Conservation (phyloP, 2,113 vertebrate species). For the Odocoileus hemionus region DNA sequence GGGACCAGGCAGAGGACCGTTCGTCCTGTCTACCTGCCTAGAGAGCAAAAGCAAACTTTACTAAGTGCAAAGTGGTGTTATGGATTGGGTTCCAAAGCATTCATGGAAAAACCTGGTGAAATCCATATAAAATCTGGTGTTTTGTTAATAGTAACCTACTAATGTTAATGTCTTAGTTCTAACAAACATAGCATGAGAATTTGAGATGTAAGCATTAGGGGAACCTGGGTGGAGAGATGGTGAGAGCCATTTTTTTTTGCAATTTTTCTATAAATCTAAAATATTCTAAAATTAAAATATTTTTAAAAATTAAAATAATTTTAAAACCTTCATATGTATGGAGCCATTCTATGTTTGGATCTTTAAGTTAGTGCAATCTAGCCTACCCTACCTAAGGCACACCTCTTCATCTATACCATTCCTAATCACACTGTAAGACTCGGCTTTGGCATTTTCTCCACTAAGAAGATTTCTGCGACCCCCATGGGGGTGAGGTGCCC, state of each 20-base stretch:
- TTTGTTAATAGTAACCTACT: not conserved
- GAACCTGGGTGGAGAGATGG: not conserved
- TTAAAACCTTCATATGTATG: not conserved
- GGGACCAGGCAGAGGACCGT: not conserved
- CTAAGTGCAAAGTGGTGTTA: not conserved
- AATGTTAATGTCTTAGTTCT: not conserved
- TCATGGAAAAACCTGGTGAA: not conserved
- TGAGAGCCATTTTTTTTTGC: not conserved
- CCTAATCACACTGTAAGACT: not conserved
- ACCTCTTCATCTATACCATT: not conserved
- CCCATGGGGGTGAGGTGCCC: too few relatives aligned
- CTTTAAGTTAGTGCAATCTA: not conserved
- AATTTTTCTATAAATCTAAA: not conserved
- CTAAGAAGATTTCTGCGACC: not conserved
- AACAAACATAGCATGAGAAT: not conserved
- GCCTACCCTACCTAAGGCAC: rapidly evolving
- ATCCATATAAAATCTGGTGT: not conserved
- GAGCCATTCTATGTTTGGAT: not conserved
- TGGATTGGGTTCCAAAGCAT: not conserved
- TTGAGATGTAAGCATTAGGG: not conserved
- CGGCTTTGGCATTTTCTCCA: not conserved
- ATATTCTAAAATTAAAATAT: not conserved
- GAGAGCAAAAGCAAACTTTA: not conserved
- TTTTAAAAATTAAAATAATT: not conserved
- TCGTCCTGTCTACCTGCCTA: not conserved